Percentiles rank a stretch among this genome's conserved stretches.
Evolutionary conservation across 2,113 vertebrate genomes (phyloP).

Genomic region (Anolis carolinensis): DNA sequence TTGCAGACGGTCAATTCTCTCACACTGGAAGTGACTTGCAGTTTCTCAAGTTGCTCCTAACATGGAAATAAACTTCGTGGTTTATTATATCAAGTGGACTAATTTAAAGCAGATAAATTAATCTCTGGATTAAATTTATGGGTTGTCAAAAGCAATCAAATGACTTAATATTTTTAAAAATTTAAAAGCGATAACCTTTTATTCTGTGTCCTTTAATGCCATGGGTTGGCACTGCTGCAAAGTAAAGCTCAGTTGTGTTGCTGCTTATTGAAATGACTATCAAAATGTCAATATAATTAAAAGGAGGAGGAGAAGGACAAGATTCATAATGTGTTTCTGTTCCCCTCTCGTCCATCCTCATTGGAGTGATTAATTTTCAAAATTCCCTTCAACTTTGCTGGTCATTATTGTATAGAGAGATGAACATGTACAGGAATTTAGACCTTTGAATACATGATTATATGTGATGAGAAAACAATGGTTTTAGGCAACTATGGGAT

Average conservation of each 20-base stretch:
- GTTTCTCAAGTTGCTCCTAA: too few relatives aligned
- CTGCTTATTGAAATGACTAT: neutral
- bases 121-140: neutral
- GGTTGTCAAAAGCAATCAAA: neutral
- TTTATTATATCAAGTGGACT: neutral
- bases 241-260: neutral
- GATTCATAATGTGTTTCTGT: neutral
- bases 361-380: too few relatives aligned
- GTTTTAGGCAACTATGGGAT: too few relatives aligned
- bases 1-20: too few relatives aligned
- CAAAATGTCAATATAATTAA: constrained; percentile 3
- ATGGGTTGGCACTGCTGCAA: neutral
- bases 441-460: too few relatives aligned
- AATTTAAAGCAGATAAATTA: neutral
- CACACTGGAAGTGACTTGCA: too few relatives aligned
- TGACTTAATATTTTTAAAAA: neutral
- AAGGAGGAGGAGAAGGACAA: too few relatives aligned
- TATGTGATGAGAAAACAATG: too few relatives aligned
- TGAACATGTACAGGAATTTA: too few relatives aligned
- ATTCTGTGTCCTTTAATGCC: neutral
- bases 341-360: too few relatives aligned
- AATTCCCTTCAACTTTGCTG: neutral
- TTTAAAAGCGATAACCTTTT: neutral
- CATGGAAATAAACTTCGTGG: too few relatives aligned
- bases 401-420: neutral